Conservation (phyloP, 2,113 vertebrate genomes). For the Alosa alosa region DNA sequence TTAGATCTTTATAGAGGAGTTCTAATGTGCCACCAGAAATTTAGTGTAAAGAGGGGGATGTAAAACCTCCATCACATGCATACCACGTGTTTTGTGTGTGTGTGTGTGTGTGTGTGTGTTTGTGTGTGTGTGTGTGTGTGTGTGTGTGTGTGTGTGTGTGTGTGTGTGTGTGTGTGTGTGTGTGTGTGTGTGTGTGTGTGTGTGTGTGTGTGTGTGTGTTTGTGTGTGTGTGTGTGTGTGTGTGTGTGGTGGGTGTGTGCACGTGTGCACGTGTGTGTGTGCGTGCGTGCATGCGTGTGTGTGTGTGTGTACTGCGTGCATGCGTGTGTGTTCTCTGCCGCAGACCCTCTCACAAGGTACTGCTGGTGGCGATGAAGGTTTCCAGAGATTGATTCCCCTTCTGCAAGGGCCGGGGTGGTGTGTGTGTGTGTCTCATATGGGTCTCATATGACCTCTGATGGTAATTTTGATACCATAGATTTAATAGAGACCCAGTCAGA, state of each 20-base stretch:
- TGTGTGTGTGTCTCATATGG: too few species aligned
- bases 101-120: too few species aligned
- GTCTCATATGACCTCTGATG: too few species aligned
- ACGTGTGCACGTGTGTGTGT: too few species aligned
- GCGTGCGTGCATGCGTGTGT: too few species aligned
- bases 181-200: background rate
- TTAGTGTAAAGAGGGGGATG: background rate
- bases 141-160: background rate
- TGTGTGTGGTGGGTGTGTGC: too few species aligned
- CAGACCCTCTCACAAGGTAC: background rate
- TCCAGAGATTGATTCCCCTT: background rate
- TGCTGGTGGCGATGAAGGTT: background rate
- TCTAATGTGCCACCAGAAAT: background rate
- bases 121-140: background rate
- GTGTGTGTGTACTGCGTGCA: background rate
- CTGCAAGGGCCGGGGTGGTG: background rate
- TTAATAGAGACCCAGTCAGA: too few species aligned
- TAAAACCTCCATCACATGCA: background rate
- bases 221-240: background rate
- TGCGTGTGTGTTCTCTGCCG: background rate
- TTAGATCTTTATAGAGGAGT: too few species aligned
- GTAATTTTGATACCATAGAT: too few species aligned
- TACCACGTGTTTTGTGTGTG: background rate
- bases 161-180: background rate
- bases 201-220: background rate